Evolutionary conservation across 2,797 vertebrate species (phyloP), one percentile per base, ranked within the genome.

Genomic region (Danio kyathit): DNA sequence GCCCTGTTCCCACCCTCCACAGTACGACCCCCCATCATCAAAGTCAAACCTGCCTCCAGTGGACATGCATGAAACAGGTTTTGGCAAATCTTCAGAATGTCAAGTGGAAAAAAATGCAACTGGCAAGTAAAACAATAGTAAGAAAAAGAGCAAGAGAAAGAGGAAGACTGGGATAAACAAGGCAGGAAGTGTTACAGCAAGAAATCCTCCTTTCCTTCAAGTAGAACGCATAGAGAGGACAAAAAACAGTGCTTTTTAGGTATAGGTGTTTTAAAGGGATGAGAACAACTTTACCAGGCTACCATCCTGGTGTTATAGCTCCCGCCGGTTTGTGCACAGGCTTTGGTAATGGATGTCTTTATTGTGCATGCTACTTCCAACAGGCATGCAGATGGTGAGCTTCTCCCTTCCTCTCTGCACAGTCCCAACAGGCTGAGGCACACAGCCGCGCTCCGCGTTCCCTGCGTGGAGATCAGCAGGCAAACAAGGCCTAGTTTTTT

Each of bases 31-130:
- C 95, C 97, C 97, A 93, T 99, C 97, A 93, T 99, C 97, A 97
- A 99, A 99, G 96, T 99, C 96, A 97, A 99, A 99, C 96, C 97
- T 98, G 93, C 97, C 97, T 95, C 97, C 97, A 97, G 96, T 98
- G 96, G 97, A 99, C 97, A 99, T 99, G 97, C 97, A 99, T 97
- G 96, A 96, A 98, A 96, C 96, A 96, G 95, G 93, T 95, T 94
- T 94, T 92, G 96, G 94, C 95, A 96, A 95, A 95, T 94, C 94
- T 93, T 93, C 92, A 94, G 92, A 92, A 94, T 69, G 91, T 92
- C 89, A 88, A 89, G 43, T 74, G 88, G 91, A 90, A 90, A 79
- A 79, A 86, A 17, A 17, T 88, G 83, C 82, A 72, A 59, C 66
- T 44, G n/a, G 57, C 40, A 1, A 29, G 40, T 59, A 63, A 70